These are phyloP conservation scores for Hydroisotoma schaefferi DNA, from an alignment of 2,888 invertebrate species.

Conservation along the genomic window DNA sequence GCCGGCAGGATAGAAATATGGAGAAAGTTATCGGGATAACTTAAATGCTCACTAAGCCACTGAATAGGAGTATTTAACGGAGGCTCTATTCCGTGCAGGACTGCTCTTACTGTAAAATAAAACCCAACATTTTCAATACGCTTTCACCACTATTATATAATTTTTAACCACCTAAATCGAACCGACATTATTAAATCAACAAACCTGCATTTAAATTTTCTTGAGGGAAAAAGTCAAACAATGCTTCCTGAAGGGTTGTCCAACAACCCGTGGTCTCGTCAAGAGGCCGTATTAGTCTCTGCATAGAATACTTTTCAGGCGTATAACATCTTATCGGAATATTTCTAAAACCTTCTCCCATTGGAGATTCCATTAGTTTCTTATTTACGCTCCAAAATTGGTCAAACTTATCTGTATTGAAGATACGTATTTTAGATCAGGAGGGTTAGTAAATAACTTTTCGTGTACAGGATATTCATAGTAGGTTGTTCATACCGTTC, in stretches of 20 bases:
- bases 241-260: conserved; percentile 68
- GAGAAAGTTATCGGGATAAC: conserved; percentile 97
- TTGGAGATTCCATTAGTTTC: conserved; percentile 80
- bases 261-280: conserved; percentile 66
- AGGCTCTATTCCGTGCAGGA: conserved; percentile 85
- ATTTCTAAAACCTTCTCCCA: conserved; percentile 60
- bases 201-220: conserved; percentile 9
- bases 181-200: too few species aligned
- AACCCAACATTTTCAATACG: too few species aligned
- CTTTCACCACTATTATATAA: too few species aligned
- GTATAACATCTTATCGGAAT: conserved; percentile 83
- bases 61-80: conserved; percentile 86
- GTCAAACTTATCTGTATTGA: conserved; percentile 83
- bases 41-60: conserved; percentile 96
- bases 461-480: neutral
- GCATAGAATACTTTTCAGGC: conserved; percentile 65
- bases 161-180: too few species aligned
- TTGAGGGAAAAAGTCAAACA: conserved; percentile 66
- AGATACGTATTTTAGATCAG: too few species aligned
- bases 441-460: too few species aligned
- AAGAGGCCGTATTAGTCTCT: conserved; percentile 72
- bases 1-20: conserved; percentile 64
- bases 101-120: conserved; percentile 64
- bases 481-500: conserved; percentile 64
- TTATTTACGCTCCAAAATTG: conserved; percentile 98